Conservation (phyloP, 2,888 invertebrate species). For the Chymomyza procnemis region DNA sequence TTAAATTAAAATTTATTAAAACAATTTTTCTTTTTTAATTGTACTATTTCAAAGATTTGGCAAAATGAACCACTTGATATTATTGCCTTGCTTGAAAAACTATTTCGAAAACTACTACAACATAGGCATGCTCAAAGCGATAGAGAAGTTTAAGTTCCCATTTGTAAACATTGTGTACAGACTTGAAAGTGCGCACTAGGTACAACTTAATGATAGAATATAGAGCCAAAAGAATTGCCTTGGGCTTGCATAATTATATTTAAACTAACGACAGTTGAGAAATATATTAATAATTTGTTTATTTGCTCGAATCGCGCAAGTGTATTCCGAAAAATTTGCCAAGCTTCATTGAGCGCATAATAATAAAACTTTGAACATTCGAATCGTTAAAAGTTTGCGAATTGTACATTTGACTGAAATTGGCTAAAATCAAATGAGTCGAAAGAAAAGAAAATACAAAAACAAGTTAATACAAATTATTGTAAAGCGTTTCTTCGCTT, state of each 20-base stretch:
- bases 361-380: background rate
- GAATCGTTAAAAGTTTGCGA: background rate
- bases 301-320: background rate
- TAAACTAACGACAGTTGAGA: background rate
- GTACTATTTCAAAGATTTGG: too few relatives aligned
- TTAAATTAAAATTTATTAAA: too few relatives aligned
- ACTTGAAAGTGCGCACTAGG: background rate
- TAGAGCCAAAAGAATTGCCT: background rate
- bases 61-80: too few relatives aligned
- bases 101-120: too few relatives aligned
- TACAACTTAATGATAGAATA: background rate
- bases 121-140: too few relatives aligned
- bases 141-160: too few relatives aligned
- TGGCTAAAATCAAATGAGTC: background rate
- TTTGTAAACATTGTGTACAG: background rate
- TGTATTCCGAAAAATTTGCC: background rate
- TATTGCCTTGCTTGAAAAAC: too few relatives aligned
- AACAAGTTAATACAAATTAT: background rate
- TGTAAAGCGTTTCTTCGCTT: background rate
- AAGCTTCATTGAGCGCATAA: background rate
- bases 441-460: background rate
- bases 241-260: background rate
- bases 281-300: background rate
- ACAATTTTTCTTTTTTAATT: too few relatives aligned
- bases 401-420: background rate